Evolutionary conservation across 92 coral and sea anemone species (phyloP).

Genomic region (Porites rus): DNA sequence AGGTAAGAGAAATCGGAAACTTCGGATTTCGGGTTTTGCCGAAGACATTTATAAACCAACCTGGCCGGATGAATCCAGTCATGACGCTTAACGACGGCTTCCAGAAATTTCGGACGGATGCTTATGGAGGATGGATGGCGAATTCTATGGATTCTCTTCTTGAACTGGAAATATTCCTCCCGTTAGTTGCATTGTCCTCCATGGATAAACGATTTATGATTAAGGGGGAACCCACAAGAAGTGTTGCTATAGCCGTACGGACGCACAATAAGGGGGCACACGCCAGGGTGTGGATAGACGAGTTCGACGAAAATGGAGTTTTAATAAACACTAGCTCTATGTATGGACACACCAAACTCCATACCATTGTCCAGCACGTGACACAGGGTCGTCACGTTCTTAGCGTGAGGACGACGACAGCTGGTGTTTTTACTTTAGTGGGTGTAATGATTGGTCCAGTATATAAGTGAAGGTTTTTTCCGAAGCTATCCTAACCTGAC

Average conservation of each 20-base stretch:
- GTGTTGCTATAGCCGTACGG: conserved; percentile 54
- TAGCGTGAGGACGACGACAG: conserved; percentile 37
- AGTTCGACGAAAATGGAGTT: conserved; percentile 42
- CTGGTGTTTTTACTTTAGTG: conserved; percentile 45
- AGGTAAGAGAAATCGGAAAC: conserved; percentile 54
- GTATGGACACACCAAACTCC: conserved; percentile 40
- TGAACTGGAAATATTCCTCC: conserved; percentile 47
- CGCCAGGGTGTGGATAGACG: conserved; percentile 63
- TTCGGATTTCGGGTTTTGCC: conserved; percentile 52
- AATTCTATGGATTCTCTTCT: conserved; percentile 41
- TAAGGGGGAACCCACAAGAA: conserved; percentile 14
- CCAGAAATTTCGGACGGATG: conserved; percentile 46
- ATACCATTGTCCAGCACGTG: conserved; percentile 36
- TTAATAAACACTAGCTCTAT: conserved; percentile 18
- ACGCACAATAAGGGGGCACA: conserved; percentile 46
- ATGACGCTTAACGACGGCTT: not conserved
- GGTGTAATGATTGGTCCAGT: conserved; percentile 66
- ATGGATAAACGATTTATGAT: not conserved
- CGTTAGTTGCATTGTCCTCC: conserved; percentile 12
- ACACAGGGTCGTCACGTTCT: conserved; percentile 59
- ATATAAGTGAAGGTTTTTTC: not conserved
- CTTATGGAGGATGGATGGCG: conserved; percentile 67
- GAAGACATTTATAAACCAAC: conserved; percentile 17
- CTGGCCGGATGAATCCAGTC: not conserved
- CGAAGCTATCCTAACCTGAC: not conserved